phyloP scores from a whole-genome alignment of 2,888 invertebrate species.

The Copidosoma aretas region DNA sequence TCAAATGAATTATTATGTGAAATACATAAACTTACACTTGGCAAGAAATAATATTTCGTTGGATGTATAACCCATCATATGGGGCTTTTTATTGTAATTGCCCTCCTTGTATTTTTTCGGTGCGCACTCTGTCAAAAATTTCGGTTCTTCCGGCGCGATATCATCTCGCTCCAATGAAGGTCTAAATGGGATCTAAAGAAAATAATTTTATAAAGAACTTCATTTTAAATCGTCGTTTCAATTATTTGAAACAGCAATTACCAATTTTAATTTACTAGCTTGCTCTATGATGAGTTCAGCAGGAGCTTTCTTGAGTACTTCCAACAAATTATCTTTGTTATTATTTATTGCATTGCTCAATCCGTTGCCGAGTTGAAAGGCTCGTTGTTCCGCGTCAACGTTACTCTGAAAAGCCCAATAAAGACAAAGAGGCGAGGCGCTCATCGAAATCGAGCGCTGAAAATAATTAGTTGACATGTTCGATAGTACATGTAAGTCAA shows the following conservation, averaged over 20 bases:
- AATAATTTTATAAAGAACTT: neutral
- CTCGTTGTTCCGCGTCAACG: slow-evolving; percentile 30
- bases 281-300: slow-evolving; percentile 14
- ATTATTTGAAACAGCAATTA: neutral
- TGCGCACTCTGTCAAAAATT: slow-evolving; percentile 63
- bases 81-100: slow-evolving; percentile 64
- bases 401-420: slow-evolving; percentile 43
- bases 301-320: slow-evolving; percentile 7
- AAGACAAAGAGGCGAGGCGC: slow-evolving; percentile 43
- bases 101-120: slow-evolving; percentile 61
- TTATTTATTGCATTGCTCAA: neutral
- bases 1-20: neutral
- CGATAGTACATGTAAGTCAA: slow-evolving; percentile 45
- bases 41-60: neutral
- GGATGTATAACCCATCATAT: slow-evolving; percentile 63
- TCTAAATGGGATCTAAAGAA: slow-evolving; percentile 35
- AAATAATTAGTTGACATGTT: slow-evolving; percentile 46
- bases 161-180: slow-evolving; percentile 55
- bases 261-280: neutral
- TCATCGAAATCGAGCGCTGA: slow-evolving; percentile 42
- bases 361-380: slow-evolving; percentile 38
- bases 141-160: slow-evolving; percentile 59
- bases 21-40: neutral
- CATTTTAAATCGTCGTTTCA: neutral
- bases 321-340: slow-evolving; percentile 20